Percentiles rank a stretch among this genome's conserved stretches.
Conservation (phyloP, 2,113 vertebrate species). For the Mus pahari region DNA sequence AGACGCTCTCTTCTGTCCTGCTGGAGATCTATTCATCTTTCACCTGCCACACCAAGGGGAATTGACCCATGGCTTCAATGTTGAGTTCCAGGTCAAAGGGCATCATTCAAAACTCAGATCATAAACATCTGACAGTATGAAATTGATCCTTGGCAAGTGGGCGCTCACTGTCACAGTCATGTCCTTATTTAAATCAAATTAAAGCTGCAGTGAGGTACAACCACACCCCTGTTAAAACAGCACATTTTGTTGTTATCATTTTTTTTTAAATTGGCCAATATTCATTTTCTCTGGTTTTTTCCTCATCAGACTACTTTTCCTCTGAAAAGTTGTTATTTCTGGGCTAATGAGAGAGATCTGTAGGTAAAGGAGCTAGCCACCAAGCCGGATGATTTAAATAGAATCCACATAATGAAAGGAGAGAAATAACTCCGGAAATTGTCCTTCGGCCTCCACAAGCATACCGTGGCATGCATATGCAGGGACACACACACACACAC, state of each 20-base stretch:
- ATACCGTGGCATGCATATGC: not conserved
- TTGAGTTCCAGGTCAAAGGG: constrained; percentile 74
- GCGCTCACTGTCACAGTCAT: not conserved
- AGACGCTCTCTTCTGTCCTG: constrained; percentile 57
- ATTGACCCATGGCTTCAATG: constrained; percentile 57
- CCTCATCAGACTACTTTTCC: not conserved
- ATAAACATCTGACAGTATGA: constrained; percentile 61
- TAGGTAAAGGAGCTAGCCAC: not conserved
- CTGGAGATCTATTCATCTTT: constrained; percentile 66
- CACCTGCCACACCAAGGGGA: constrained; percentile 23
- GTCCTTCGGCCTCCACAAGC: not conserved
- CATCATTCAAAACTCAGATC: constrained; percentile 66
- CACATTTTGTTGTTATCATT: not conserved
- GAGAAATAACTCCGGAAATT: not conserved
- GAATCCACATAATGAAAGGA: not conserved
- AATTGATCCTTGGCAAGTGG: not conserved
- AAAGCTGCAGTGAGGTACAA: not conserved
- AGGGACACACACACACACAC: not conserved
- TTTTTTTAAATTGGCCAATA: not conserved
- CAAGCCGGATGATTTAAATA: not conserved
- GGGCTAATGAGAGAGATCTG: not conserved
- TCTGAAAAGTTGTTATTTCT: not conserved
- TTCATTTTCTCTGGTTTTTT: not conserved
- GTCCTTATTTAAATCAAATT: not conserved
- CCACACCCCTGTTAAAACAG: not conserved